Evolutionary conservation across 2,888 invertebrate genomes (phyloP), one percentile per base, ranked within the genome.

Genomic region (Microctonus aethiopoides): DNA sequence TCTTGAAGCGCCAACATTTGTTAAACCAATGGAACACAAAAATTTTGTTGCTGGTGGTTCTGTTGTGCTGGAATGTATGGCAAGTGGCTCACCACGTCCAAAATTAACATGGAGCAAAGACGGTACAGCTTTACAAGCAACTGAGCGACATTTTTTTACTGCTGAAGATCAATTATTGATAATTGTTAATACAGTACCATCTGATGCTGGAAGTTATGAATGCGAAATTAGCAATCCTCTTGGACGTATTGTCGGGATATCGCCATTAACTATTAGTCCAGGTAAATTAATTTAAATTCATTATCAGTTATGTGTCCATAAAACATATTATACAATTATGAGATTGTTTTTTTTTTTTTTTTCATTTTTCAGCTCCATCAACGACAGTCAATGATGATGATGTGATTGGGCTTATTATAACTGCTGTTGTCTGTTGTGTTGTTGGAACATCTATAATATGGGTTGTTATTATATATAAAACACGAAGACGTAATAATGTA

Each of bases 371-470:
- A 87, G 87, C 84, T 72, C 89, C 89, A 72, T 88, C 89, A 85
- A 89, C 90, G 0, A 88, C 89, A 80, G 85, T 89, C 1, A 87
- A 89, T 70, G 92, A 93, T 81, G 92, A 93, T 80, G 94, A 94
- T 78, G 94, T 94, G 87, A 91, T 94, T 71, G 95, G 96, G 66
- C 93, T 97, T 74, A 93, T 96, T 77, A 92, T 97, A 81, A 95
- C 97, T 77, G 95, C 95, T 3, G 93, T 95, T 0, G 95, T 96
- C 51, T 95, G 95, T 86, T 95, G 96, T 87, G 94, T 96, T 65
- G 94, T 97, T 16, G 92, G 93, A n/a, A 97, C 96, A 7, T 95
- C 96, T 0, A 90, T 95, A 16, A 91, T 96, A 65, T 97, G 97
- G 96, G 95, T 96, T 61, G 92, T 95, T 67, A 95, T 96, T 74